Conservation (phyloP, 2,113 vertebrate species). For the Notothenia coriiceps region DNA sequence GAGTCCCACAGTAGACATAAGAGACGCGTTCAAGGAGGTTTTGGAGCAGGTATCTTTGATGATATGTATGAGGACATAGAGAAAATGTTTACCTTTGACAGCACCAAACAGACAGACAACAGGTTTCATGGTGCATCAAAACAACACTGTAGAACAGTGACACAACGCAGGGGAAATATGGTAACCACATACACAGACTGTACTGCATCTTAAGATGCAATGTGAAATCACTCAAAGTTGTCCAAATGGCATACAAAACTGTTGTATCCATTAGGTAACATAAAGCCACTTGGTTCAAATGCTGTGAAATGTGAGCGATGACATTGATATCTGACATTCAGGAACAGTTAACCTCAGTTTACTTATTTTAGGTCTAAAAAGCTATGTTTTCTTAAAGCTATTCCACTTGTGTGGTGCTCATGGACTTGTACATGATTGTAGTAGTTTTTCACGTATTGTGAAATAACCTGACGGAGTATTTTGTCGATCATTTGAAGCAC, state of each 20-base stretch:
- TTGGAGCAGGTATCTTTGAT: constrained; percentile 90
- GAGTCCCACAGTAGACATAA: constrained; percentile 88
- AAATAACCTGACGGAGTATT: constrained; percentile 31
- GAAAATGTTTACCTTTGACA: constrained; percentile 94
- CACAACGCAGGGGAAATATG: constrained; percentile 96
- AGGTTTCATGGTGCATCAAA: constrained; percentile 90
- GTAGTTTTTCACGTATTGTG: constrained; percentile 24
- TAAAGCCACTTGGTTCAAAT: constrained; percentile 37
- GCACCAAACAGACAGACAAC: constrained; percentile 85
- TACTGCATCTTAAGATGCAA: constrained; percentile 79
- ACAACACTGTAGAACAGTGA: constrained; percentile 95
- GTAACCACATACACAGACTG: constrained; percentile 98
- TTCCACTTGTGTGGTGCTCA: background rate
- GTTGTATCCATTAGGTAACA: constrained; percentile 30
- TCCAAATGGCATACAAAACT: constrained; percentile 21
- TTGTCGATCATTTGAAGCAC: constrained; percentile 47
- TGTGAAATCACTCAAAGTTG: constrained; percentile 15
- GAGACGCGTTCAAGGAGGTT: constrained; percentile 91
- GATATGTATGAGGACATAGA: constrained; percentile 96
- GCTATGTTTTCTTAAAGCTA: constrained; percentile 19
- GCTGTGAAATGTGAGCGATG: constrained; percentile 36
- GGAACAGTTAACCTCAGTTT: constrained; percentile 14
- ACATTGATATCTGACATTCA: constrained; percentile 28
- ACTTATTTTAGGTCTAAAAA: constrained; percentile 21
- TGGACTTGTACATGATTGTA: constrained; percentile 35